A percentile compares a stretch with the other conserved stretches of the same genome.
Evolutionary conservation across 2,797 vertebrate genomes (phyloP).

Genomic region (Cygnus olor): DNA sequence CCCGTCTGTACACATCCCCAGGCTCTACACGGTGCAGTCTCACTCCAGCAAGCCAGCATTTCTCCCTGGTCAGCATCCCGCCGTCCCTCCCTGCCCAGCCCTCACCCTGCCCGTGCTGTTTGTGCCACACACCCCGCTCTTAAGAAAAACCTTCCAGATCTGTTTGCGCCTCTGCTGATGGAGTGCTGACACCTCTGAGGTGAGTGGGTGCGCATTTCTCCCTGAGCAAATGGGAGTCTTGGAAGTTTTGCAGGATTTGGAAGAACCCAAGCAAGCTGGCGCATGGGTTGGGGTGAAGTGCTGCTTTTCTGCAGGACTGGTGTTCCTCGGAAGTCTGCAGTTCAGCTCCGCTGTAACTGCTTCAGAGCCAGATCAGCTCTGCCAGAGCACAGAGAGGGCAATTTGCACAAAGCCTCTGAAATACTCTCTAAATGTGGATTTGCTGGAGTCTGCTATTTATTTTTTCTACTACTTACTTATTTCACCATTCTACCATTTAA

Average conservation of each 20-base stretch:
- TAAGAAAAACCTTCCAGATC: background rate
- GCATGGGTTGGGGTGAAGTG: rapidly evolving
- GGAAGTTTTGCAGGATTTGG: background rate
- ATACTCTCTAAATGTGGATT: background rate
- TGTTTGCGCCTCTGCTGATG: rapidly evolving
- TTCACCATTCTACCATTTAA: background rate
- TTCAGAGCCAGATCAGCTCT: background rate
- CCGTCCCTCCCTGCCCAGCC: background rate
- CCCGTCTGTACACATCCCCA: rapidly evolving
- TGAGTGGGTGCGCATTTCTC: background rate
- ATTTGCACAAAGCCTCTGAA: background rate
- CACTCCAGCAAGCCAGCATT: background rate
- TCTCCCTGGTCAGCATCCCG: background rate
- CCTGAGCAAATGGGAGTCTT: background rate
- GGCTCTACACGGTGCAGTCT: background rate
- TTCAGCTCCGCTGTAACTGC: background rate
- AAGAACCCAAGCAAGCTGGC: background rate
- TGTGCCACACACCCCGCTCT: background rate
- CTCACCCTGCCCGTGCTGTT: background rate
- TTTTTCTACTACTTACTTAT: background rate
- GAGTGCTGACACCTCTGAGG: background rate
- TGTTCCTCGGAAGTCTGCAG: background rate
- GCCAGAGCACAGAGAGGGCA: background rate
- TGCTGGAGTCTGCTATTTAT: background rate
- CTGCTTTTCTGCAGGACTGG: background rate